phyloP scores from a whole-genome alignment of 2,888 invertebrate species.

The Isotomurus palustris region DNA sequence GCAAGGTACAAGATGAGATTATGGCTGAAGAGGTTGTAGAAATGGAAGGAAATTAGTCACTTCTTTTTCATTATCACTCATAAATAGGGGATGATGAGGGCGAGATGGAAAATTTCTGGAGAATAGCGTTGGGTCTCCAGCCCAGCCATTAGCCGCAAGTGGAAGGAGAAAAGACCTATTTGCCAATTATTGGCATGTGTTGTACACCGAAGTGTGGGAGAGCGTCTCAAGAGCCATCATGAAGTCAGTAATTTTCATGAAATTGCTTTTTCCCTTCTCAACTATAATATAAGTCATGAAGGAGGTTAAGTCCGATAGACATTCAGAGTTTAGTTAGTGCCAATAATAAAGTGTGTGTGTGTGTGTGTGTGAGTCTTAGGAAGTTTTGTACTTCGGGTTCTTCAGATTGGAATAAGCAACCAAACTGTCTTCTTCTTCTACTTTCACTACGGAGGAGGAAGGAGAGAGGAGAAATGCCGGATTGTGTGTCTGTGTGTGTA shows the following conservation, averaged over 20 bases:
- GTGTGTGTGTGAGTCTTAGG: too few relatives aligned
- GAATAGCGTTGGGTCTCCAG: too few relatives aligned
- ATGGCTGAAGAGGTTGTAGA: background rate
- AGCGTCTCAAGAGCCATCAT: constrained; percentile 6
- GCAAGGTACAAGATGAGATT: too few relatives aligned
- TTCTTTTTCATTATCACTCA: constrained; percentile 9
- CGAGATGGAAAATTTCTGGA: constrained; percentile 4
- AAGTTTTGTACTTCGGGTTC: too few relatives aligned
- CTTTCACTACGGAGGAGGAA: too few relatives aligned
- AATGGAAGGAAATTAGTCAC: constrained; percentile 13
- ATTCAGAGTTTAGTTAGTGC: background rate
- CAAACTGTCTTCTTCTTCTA: constrained; percentile 1
- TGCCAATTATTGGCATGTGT: constrained; percentile 43
- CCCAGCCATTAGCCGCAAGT: constrained; percentile 14
- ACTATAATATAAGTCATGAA: constrained; percentile 28
- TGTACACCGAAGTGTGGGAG: constrained; percentile 14
- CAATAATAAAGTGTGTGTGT: too few relatives aligned
- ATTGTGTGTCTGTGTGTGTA: too few relatives aligned
- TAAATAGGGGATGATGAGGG: constrained; percentile 14
- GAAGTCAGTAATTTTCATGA: constrained; percentile 39
- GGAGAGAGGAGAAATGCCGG: too few relatives aligned
- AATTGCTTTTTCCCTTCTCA: constrained; percentile 40
- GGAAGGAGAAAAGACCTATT: constrained; percentile 40
- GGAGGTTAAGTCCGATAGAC: constrained; percentile 3
- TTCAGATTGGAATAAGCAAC: background rate